A percentile compares a stretch with the other conserved stretches of the same genome.
These are phyloP conservation scores for Temnothorax curvispinosus DNA, from an alignment of 1,140 invertebrate species.

Conservation along the genomic window DNA sequence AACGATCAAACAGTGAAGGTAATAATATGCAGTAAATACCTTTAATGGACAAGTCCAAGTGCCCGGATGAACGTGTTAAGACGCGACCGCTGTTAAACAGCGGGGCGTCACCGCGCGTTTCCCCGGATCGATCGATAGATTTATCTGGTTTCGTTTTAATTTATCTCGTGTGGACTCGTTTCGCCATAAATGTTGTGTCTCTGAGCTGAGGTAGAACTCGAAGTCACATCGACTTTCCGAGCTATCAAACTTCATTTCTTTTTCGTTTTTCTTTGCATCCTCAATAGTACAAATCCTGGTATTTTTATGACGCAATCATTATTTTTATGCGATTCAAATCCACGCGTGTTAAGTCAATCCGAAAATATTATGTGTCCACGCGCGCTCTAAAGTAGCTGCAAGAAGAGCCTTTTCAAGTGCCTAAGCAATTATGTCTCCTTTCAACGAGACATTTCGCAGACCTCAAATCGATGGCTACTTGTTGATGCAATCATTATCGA, in stretches of 20 bases:
- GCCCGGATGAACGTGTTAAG: constrained; percentile 64
- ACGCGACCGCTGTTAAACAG: constrained; percentile 62
- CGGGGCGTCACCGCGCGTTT: constrained; percentile 52
- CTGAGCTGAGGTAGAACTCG: constrained; percentile 12
- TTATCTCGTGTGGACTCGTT: constrained; percentile 51
- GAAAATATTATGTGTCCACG: no score
- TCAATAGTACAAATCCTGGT: not conserved
- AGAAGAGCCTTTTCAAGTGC: not conserved
- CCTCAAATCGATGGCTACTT: constrained; percentile 38
- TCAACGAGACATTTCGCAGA: not conserved
- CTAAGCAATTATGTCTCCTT: not conserved
- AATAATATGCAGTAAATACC: constrained; percentile 75
- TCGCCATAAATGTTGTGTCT: not conserved
- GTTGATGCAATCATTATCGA: constrained; percentile 57
- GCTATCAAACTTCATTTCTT: constrained; percentile 36
- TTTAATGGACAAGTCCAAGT: constrained; percentile 68
- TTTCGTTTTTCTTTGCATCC: not conserved
- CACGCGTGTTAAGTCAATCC: not conserved
- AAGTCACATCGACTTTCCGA: not conserved
- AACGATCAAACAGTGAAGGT: constrained; percentile 79
- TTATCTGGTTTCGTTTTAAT: constrained; percentile 62
- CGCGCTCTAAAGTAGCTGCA: no score
- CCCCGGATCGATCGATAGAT: constrained; percentile 64
- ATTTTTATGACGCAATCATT: not conserved
- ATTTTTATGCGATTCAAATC: not conserved